Conservation (phyloP, 2,113 vertebrate species). For the Bothrops jararaca region DNA sequence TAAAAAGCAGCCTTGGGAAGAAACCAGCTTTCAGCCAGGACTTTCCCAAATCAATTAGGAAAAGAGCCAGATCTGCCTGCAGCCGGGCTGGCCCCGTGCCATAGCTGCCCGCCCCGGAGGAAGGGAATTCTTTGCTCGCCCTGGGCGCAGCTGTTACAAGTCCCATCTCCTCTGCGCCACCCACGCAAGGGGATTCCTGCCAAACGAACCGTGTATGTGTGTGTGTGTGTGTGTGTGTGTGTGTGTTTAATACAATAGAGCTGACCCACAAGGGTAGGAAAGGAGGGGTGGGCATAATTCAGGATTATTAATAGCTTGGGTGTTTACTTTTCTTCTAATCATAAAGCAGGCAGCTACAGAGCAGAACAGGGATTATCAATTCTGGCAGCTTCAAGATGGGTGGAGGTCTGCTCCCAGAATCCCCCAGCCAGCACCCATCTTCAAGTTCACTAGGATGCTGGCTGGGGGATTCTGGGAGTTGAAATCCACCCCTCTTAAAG, state of each 20-base stretch:
- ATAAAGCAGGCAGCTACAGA: not conserved
- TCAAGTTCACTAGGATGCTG: too few relatives aligned
- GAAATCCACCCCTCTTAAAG: too few relatives aligned
- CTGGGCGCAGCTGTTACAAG: not conserved
- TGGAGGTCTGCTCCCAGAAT: not conserved
- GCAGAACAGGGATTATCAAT: not conserved
- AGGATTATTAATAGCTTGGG: not conserved
- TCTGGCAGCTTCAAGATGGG: not conserved
- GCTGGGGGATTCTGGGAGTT: not conserved
- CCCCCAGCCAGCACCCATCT: not conserved
- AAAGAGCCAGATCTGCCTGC: not conserved
- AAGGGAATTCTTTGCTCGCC: conserved; percentile 1
- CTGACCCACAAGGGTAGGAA: not conserved
- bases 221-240: not conserved
- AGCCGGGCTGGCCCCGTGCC: not conserved
- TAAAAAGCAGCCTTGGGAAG: not conserved
- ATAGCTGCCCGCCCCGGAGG: not conserved
- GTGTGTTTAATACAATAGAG: not conserved
- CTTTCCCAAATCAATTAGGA: not conserved
- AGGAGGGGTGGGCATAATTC: not conserved
- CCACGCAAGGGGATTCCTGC: not conserved
- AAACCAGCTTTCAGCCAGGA: not conserved
- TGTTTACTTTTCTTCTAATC: not conserved
- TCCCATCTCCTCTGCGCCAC: not conserved
- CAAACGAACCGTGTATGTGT: not conserved